Evolutionary conservation across 2,113 vertebrate species (phyloP).

Genomic region (Hydrochoerus hydrochaeris): DNA sequence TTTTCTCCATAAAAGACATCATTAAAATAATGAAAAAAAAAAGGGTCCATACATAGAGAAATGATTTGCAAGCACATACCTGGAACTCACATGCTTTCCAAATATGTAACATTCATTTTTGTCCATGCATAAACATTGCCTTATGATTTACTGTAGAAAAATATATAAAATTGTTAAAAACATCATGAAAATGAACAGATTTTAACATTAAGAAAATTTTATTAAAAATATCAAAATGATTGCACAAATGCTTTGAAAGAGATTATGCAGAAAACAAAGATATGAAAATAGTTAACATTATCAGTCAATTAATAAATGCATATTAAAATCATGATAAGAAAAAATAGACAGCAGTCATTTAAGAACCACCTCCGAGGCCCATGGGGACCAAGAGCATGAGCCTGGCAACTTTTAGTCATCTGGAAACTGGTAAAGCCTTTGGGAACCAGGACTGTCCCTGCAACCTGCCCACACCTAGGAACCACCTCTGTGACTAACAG

Average conservation of each 20-base stretch:
- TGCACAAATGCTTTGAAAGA: background rate
- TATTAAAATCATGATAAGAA: background rate
- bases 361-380: too few relatives aligned
- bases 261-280: background rate
- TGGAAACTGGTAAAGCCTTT: too few relatives aligned
- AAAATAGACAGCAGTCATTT: too few relatives aligned
- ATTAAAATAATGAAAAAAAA: conserved; percentile 1
- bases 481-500: too few relatives aligned
- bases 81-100: background rate
- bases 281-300: background rate
- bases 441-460: too few relatives aligned
- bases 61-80: background rate
- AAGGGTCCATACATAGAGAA: background rate
- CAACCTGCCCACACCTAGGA: too few relatives aligned
- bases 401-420: too few relatives aligned
- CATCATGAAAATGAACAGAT: background rate
- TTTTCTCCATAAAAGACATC: background rate
- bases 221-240: background rate
- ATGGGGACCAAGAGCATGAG: too few relatives aligned
- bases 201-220: background rate
- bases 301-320: background rate
- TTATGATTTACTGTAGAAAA: background rate
- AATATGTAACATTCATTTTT: background rate
- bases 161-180: background rate
- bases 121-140: background rate